Percentiles rank a stretch among this genome's conserved stretches.
Conservation (phyloP, 2,797 vertebrate species). For the Tokudaia muenninki region DNA sequence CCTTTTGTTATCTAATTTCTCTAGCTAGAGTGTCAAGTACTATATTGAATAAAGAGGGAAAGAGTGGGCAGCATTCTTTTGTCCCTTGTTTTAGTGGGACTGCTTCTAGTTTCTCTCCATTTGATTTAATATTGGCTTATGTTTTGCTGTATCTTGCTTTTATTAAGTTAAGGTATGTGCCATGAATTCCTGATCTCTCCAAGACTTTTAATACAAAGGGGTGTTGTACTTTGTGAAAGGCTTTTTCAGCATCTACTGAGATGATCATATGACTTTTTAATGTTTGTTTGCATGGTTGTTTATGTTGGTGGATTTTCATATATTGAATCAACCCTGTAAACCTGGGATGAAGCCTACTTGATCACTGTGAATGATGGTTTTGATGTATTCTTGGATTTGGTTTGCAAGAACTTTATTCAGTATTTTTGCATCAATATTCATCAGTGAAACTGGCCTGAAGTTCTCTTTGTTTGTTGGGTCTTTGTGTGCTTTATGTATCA, state of each 20-base stretch:
- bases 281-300: neutral
- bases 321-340: neutral
- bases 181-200: neutral
- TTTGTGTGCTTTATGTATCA: neutral
- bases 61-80: neutral
- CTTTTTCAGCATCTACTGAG: neutral
- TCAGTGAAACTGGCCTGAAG: neutral
- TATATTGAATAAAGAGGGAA: neutral
- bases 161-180: neutral
- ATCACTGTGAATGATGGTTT: neutral
- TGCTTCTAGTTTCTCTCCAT: neutral
- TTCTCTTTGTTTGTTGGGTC: neutral
- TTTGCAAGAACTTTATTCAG: neutral
- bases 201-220: neutral
- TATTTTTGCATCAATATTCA: neutral
- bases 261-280: neutral
- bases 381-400: neutral
- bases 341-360: neutral
- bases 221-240: neutral
- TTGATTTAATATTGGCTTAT: neutral
- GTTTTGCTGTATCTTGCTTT: neutral
- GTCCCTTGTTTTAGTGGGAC: neutral
- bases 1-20: neutral
- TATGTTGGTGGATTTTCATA: neutral
- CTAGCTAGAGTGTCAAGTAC: neutral